Conservation (phyloP, 2,888 invertebrate species). For the Hydroisotoma schaefferi region DNA sequence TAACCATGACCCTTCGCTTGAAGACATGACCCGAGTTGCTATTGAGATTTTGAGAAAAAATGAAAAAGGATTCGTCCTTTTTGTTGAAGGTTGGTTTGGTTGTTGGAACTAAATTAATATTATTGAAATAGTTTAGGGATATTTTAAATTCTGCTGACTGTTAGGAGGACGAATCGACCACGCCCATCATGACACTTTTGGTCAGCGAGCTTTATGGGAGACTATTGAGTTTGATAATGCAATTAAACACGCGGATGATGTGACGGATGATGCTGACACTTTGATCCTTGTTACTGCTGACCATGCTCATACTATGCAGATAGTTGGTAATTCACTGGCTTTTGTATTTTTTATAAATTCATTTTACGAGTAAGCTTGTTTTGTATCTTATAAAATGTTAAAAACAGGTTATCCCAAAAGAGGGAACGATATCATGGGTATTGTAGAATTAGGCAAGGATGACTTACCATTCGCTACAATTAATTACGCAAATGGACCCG, state of each 20-base stretch:
- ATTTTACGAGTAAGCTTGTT: neutral
- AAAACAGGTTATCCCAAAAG: slow-evolving; percentile 17
- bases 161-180: slow-evolving; percentile 57
- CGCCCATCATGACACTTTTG: slow-evolving; percentile 67
- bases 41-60: slow-evolving; percentile 65
- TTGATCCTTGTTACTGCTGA: slow-evolving; percentile 71
- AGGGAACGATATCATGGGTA: slow-evolving; percentile 16
- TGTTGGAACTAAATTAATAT: too few relatives aligned
- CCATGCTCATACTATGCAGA: slow-evolving; percentile 73
- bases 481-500: slow-evolving; percentile 70
- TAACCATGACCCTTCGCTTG: slow-evolving; percentile 62
- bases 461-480: slow-evolving; percentile 21
- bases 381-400: neutral
- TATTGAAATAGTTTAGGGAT: too few relatives aligned
- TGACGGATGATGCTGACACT: slow-evolving; percentile 67
- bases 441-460: slow-evolving; percentile 17
- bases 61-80: slow-evolving; percentile 68
- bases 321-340: slow-evolving; percentile 58
- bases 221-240: slow-evolving; percentile 73
- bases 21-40: slow-evolving; percentile 74
- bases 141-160: too few relatives aligned
- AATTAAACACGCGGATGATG: slow-evolving; percentile 59
- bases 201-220: slow-evolving; percentile 69
- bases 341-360: neutral
- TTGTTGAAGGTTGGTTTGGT: slow-evolving; percentile 73